phyloP scores from a whole-genome alignment of 1,140 invertebrate species.

The Triops cancriformis region DNA sequence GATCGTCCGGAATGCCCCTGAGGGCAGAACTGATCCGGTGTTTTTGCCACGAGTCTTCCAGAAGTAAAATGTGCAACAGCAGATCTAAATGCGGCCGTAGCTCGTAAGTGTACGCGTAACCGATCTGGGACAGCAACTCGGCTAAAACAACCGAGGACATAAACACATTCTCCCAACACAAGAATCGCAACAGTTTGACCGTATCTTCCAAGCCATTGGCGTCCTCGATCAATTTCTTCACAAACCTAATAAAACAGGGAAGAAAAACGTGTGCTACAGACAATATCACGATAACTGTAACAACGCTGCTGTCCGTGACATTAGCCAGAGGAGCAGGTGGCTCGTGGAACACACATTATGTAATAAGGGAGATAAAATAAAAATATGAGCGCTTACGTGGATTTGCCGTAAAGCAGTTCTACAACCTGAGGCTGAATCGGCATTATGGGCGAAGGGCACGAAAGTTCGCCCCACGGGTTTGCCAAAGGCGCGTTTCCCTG shows the following conservation, averaged over 20 bases:
- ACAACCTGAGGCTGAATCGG: conserved; percentile 63
- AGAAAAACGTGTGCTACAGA: conserved; percentile 25
- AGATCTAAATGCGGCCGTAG: conserved; percentile 84
- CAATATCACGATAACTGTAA: conserved; percentile 1
- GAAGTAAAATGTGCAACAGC: conserved; percentile 70
- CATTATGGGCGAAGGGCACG: conserved; percentile 58
- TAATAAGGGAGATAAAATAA: not conserved
- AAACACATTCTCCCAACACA: conserved; percentile 92
- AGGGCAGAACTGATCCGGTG: conserved; percentile 85
- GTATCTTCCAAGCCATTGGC: conserved; percentile 84
- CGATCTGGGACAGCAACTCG: conserved; percentile 79
- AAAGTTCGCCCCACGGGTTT: conserved; percentile 72
- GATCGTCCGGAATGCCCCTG: conserved; percentile 82
- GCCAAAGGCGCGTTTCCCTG: conserved; percentile 52
- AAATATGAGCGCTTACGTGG: conserved; percentile 46
- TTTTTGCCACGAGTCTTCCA: conserved; percentile 93
- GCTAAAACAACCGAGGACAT: conserved; percentile 79
- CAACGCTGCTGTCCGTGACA: not conserved
- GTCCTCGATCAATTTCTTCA: conserved; percentile 93
- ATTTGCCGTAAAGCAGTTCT: conserved; percentile 71
- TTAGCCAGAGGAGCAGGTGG: no score
- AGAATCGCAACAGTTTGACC: conserved; percentile 77
- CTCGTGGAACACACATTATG: no score
- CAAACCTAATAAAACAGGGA: conserved; percentile 54
- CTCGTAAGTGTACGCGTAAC: conserved; percentile 90